Percentiles rank a stretch among this genome's conserved stretches.
phyloP scores from a whole-genome alignment of 2,888 invertebrate species.

The Pseudanteris insignis region DNA sequence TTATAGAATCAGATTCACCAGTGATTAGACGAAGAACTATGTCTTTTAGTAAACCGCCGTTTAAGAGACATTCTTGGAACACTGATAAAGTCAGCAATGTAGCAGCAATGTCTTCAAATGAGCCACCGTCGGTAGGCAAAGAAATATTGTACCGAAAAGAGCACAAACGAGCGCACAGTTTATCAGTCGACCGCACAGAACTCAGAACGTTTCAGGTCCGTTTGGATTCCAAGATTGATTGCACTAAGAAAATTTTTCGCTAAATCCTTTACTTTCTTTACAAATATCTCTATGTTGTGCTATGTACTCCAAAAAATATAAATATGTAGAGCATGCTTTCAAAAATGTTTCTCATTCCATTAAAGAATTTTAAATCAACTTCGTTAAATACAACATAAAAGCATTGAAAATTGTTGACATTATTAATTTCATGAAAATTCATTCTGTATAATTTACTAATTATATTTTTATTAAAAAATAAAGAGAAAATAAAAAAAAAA shows the following conservation, averaged over 20 bases:
- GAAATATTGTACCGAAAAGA: constrained; percentile 55
- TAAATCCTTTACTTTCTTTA: too few species aligned
- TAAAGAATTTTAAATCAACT: too few species aligned
- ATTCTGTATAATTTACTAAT: too few species aligned
- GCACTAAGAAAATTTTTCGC: background rate
- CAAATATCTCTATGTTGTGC: too few species aligned
- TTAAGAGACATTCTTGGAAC: constrained; percentile 68
- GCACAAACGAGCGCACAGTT: constrained; percentile 67
- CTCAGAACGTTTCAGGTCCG: constrained; percentile 50
- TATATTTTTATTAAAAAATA: too few species aligned
- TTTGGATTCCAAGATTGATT: background rate
- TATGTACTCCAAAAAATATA: too few species aligned
- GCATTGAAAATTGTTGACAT: too few species aligned
- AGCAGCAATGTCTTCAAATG: constrained; percentile 4
- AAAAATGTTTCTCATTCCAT: too few species aligned
- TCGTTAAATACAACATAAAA: too few species aligned
- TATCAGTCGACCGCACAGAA: constrained; percentile 63
- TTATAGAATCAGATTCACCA: constrained; percentile 68
- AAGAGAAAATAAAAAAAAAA: too few species aligned
- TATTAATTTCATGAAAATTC: too few species aligned
- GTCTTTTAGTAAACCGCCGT: constrained; percentile 63
- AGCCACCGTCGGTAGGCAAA: constrained; percentile 45
- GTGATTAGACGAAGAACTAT: constrained; percentile 64
- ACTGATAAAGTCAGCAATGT: constrained; percentile 54
- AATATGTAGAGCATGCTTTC: too few species aligned